Evolutionary conservation across 2,797 vertebrate species (phyloP).

Genomic region (Sardinella longiceps): DNA sequence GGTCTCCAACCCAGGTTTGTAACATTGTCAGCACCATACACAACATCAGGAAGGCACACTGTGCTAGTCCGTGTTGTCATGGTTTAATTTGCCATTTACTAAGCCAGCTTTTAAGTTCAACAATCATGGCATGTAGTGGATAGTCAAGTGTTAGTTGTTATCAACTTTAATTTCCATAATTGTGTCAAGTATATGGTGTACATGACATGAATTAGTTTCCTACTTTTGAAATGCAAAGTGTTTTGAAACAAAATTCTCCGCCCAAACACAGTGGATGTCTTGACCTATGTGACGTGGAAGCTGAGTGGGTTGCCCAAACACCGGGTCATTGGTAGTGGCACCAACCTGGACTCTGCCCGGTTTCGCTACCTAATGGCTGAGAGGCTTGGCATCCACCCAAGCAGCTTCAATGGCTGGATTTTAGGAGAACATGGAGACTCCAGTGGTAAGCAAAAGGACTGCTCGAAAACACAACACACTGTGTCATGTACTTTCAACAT

Average conservation of each 20-base stretch:
- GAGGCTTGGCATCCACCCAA: slow-evolving; percentile 87
- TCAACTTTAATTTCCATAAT: too few relatives aligned
- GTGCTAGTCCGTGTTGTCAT: background rate
- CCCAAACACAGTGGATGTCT: slow-evolving; percentile 84
- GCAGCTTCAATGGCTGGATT: slow-evolving; percentile 94
- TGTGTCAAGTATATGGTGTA: too few relatives aligned
- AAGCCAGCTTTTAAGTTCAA: background rate
- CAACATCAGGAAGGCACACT: background rate
- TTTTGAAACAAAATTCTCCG: background rate
- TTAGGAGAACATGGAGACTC: slow-evolving; percentile 96
- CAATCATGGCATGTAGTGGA: background rate
- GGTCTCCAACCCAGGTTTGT: slow-evolving; percentile 93
- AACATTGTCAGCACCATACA: background rate
- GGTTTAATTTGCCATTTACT: background rate
- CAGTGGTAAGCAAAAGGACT: slow-evolving; percentile 79
- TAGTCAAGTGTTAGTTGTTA: too few relatives aligned
- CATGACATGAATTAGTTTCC: background rate
- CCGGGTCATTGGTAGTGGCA: slow-evolving; percentile 94
- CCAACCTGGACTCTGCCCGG: slow-evolving; percentile 94
- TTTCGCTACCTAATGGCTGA: slow-evolving; percentile 92
- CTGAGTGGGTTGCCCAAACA: slow-evolving; percentile 93
- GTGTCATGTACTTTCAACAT: too few relatives aligned
- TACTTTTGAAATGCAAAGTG: background rate
- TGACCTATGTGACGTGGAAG: slow-evolving; percentile 98
- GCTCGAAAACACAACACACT: background rate